Conservation (phyloP, 2,113 vertebrate genomes). For the Vombatus ursinus region DNA sequence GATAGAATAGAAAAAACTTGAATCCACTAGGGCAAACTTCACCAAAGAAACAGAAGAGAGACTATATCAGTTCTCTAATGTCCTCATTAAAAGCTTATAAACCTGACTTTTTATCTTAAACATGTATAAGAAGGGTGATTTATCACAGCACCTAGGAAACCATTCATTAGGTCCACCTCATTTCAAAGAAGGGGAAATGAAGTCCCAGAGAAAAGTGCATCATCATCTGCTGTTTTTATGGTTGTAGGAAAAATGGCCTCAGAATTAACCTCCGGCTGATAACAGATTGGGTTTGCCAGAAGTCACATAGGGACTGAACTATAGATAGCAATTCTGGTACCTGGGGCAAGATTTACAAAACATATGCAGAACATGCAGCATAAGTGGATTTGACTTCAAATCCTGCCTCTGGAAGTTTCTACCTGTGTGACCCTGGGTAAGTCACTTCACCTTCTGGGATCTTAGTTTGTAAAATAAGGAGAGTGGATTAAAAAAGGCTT, state of each 20-base stretch:
- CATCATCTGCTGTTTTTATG: background rate
- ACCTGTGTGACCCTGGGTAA: too few species aligned
- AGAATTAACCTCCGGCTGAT: background rate
- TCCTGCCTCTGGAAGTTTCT: background rate
- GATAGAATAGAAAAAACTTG: background rate
- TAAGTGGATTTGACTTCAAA: background rate
- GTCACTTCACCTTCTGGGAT: too few species aligned
- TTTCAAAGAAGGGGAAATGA: slow-evolving; percentile 12
- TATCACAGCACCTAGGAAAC: background rate
- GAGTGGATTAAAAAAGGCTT: background rate
- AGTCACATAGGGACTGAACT: background rate
- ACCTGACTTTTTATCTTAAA: background rate
- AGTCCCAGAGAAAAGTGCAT: background rate
- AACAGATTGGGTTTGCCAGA: background rate
- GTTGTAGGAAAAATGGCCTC: background rate
- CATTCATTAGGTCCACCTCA: background rate
- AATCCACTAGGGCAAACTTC: background rate
- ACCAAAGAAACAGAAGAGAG: background rate
- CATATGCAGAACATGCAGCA: too few species aligned
- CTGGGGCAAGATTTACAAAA: background rate
- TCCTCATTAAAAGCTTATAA: background rate
- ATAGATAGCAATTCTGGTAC: background rate
- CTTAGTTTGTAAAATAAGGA: background rate
- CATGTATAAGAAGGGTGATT: background rate
- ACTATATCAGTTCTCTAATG: background rate